phyloP scores from a whole-genome alignment of 1,140 invertebrate species.

The Heliconius eleuchia region DNA sequence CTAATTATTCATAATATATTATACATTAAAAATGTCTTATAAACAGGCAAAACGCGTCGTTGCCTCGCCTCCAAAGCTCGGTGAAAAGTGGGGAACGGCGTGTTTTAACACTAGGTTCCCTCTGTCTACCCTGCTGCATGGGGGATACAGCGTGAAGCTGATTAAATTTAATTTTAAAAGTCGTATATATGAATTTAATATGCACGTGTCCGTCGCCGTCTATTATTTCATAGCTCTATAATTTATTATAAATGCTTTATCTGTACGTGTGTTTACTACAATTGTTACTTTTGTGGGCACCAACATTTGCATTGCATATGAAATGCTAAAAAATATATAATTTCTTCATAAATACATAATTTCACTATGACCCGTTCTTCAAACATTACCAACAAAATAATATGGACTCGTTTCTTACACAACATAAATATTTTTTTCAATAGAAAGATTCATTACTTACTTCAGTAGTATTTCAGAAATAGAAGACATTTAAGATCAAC shows the following conservation, averaged over 20 bases:
- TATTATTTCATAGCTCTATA: background rate
- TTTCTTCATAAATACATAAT: background rate
- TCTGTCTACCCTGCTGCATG: too few relatives aligned
- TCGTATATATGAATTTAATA: too few relatives aligned
- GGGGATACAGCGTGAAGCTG: too few relatives aligned
- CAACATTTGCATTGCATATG: background rate
- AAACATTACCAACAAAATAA: background rate
- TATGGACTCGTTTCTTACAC: background rate
- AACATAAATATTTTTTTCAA: background rate
- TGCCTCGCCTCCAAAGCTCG: too few relatives aligned
- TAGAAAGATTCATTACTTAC: background rate
- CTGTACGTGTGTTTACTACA: background rate
- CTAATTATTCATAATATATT: too few relatives aligned
- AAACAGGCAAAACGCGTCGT: too few relatives aligned
- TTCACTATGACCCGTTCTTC: background rate
- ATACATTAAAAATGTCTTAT: too few relatives aligned
- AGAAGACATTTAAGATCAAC: too few relatives aligned
- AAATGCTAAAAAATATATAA: background rate
- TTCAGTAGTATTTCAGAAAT: too few relatives aligned
- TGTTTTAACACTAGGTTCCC: too few relatives aligned
- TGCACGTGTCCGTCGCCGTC: background rate
- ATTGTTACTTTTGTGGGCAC: background rate
- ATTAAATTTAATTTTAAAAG: too few relatives aligned
- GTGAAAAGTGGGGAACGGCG: too few relatives aligned
- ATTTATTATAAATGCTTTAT: background rate